Percentiles rank a stretch among this genome's conserved stretches.
These are phyloP conservation scores for Habroteleia sp. DNA, from an alignment of 2,888 invertebrate species.

Conservation along the genomic window DNA sequence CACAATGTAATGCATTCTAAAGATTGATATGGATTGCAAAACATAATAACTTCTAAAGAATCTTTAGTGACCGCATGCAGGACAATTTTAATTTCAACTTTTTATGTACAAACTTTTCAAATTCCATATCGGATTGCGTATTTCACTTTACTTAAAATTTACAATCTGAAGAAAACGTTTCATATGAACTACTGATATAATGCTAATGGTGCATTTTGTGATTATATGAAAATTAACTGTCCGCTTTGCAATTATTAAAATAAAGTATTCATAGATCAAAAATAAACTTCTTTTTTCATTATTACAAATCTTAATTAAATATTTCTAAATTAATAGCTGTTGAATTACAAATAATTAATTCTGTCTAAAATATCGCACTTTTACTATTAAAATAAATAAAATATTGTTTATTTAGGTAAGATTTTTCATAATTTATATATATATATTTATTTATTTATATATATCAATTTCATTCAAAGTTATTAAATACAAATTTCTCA, in stretches of 20 bases:
- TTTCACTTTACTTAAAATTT: conserved; percentile 13
- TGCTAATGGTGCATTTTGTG: conserved; percentile 39
- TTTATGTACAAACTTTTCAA: conserved; percentile 33
- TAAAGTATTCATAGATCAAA: too few relatives aligned
- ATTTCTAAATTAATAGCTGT: too few relatives aligned
- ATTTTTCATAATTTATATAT: too few relatives aligned
- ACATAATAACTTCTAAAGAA: conserved; percentile 25
- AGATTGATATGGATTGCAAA: conserved; percentile 31
- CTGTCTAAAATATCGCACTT: too few relatives aligned
- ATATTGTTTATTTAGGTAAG: too few relatives aligned
- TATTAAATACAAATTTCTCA: too few relatives aligned
- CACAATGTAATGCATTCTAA: conserved; percentile 9
- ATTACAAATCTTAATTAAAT: conserved; percentile 18
- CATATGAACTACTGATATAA: conserved; percentile 18
- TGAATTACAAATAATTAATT: too few relatives aligned
- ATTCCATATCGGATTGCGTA: conserved; percentile 11
- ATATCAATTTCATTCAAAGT: too few relatives aligned
- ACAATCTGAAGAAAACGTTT: conserved; percentile 8
- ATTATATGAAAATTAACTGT: conserved; percentile 32
- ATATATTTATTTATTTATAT: too few relatives aligned
- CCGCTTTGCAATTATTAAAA: conserved; percentile 10
- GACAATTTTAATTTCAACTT: conserved; percentile 23
- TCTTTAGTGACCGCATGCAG: conserved; percentile 20
- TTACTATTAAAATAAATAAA: too few relatives aligned
- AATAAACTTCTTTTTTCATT: conserved; percentile 10